A percentile compares a stretch with the other conserved stretches of the same genome.
Conservation (phyloP, 2,888 invertebrate genomes). For the Orchestes rusci region DNA sequence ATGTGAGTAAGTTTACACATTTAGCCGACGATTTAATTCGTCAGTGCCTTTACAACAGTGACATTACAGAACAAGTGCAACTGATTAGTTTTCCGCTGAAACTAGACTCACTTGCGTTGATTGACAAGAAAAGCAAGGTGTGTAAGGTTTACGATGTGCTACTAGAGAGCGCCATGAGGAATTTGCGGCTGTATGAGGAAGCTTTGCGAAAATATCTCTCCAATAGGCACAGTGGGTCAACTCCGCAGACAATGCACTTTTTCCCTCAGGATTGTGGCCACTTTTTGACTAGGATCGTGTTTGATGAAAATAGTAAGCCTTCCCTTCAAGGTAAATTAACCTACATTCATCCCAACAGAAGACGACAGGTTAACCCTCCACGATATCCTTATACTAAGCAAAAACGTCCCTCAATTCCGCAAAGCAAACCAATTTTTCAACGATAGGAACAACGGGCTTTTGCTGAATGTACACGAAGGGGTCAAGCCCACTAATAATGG, state of each 20-base stretch:
- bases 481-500: constrained; percentile 38
- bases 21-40: no score
- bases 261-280: constrained; percentile 65
- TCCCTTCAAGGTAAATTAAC: neutral
- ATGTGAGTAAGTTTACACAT: no score
- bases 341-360: constrained; percentile 48
- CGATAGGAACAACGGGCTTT: constrained; percentile 42
- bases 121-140: constrained; percentile 57
- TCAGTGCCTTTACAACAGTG: no score
- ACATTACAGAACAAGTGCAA: constrained; percentile 38
- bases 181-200: constrained; percentile 56
- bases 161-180: constrained; percentile 66
- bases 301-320: constrained; percentile 38
- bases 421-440: constrained; percentile 60
- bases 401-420: constrained; percentile 67
- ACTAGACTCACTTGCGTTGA: constrained; percentile 66
- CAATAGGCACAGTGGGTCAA: constrained; percentile 36
- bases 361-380: constrained; percentile 63
- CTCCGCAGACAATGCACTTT: constrained; percentile 67
- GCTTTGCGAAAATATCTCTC: constrained; percentile 11
- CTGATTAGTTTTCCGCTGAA: constrained; percentile 55
- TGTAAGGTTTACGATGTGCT: constrained; percentile 63
- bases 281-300: constrained; percentile 67
- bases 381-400: constrained; percentile 59
- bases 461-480: constrained; percentile 70